Base-by-base conservation (phyloP, 2,888 invertebrate genomes). In the Diarsia dahlii region DNA sequence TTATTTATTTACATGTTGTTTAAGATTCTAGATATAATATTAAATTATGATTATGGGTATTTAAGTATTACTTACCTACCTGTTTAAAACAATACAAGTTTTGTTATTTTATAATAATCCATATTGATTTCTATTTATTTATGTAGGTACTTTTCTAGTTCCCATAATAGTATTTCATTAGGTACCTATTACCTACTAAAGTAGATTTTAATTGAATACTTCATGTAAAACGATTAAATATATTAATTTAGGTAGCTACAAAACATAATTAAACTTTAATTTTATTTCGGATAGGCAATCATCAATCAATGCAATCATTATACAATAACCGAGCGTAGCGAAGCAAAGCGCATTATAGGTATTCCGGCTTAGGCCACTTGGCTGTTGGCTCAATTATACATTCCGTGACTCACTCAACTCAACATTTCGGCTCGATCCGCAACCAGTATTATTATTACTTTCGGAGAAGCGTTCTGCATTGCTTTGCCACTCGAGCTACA, bases 401-500 rank as follows among this genome's bases (percentile, higher is more conserved):
- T 62, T 78, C 73, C 60, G 48, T 84, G 82, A 84, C 75, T 62
- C 8, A 39, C 39, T 39, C 39, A 39, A 39, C 78, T 86, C 82
- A 87, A 84, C 75, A 67, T 65, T 82, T 76, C 76, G 79, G 65
- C 76, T 83, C 80, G 81, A 82, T 76, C 63, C 80, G 72, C 64
- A 76, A 83, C 68, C 70, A 83, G 73, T 91, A 91, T 91, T 92
- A 92, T 92, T 92, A 92, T 90, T 90, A 90, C 84, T 69, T 86
- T 82, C 76, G 72, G 82, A 84, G 83, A 68, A 70, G 66, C 39
- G 69, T 69, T 69, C 58, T 20, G 71, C 68, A 76, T 81, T 78
- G 78, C 81, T 79, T 81, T 81, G 80, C 86, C 86, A 87, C 87
- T 90, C 89, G 86, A 82, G 71, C 74, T 68, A 65, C 48, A 54